These are phyloP conservation scores for Brachionus sp. DNA, from an alignment of 1,140 invertebrate species.

Conservation along the genomic window DNA sequence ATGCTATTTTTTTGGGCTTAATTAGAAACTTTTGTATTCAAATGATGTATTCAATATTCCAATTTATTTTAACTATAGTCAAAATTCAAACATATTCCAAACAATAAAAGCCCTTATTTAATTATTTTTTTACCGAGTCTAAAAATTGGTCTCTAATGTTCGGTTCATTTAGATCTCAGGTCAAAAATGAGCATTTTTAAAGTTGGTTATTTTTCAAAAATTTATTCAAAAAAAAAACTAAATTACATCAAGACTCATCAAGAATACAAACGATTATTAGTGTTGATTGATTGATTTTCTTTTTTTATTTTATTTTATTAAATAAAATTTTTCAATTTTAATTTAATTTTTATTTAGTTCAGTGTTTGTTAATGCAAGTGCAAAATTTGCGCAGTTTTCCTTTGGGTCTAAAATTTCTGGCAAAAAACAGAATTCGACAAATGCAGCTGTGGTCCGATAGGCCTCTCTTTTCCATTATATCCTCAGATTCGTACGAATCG, in stretches of 20 bases:
- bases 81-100: background rate
- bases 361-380: background rate
- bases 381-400: background rate
- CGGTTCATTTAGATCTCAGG: background rate
- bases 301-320: background rate
- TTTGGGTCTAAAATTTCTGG: background rate
- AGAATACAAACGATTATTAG: background rate
- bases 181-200: background rate
- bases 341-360: background rate
- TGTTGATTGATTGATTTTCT: background rate
- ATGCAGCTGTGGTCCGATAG: background rate
- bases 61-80: background rate
- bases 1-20: slow-evolving; percentile 36
- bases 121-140: background rate
- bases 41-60: background rate
- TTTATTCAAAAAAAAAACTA: background rate
- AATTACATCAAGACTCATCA: background rate
- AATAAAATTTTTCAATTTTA: background rate
- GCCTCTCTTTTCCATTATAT: background rate
- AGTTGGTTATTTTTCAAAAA: background rate
- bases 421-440: background rate
- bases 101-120: background rate
- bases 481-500: background rate
- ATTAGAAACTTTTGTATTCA: background rate
- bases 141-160: background rate